Evolutionary conservation across 2,113 vertebrate species (phyloP).

Genomic region (Elgaria multicarinata): DNA sequence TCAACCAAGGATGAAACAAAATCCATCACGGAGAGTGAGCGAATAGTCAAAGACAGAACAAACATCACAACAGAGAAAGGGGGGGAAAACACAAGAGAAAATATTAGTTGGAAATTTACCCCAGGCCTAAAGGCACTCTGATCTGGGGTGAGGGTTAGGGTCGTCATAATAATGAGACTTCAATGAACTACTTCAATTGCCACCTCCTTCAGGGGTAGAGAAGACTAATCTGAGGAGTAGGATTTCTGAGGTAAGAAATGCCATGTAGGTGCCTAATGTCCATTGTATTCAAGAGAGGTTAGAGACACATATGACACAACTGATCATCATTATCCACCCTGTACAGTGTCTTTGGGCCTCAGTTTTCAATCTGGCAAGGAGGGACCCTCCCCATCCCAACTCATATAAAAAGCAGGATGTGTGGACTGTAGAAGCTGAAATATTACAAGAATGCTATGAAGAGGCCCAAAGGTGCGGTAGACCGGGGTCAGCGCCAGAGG

Average conservation of each 20-base stretch:
- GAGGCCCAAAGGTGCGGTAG: neutral
- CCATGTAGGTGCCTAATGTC: neutral
- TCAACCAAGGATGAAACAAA: slow-evolving; percentile 67
- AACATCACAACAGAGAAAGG: slow-evolving; percentile 65
- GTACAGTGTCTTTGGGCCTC: neutral
- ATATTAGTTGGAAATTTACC: slow-evolving; percentile 42
- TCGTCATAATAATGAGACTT: neutral
- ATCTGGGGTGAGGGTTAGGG: neutral
- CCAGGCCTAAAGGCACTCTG: neutral
- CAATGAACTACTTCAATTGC: neutral
- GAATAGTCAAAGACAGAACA: slow-evolving; percentile 50
- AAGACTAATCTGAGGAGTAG: neutral
- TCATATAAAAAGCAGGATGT: neutral
- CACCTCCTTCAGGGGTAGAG: neutral
- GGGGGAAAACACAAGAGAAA: slow-evolving; percentile 60
- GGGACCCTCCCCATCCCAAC: neutral
- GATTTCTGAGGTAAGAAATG: neutral
- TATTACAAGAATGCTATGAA: neutral
- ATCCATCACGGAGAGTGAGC: slow-evolving; percentile 46
- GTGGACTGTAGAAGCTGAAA: neutral
- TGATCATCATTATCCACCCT: neutral
- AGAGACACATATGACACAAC: neutral
- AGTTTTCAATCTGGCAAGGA: neutral
- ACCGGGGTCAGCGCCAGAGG: neutral
- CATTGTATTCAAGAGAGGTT: neutral